Conservation (phyloP, 2,113 vertebrate genomes). For the Dipodomys merriami region DNA sequence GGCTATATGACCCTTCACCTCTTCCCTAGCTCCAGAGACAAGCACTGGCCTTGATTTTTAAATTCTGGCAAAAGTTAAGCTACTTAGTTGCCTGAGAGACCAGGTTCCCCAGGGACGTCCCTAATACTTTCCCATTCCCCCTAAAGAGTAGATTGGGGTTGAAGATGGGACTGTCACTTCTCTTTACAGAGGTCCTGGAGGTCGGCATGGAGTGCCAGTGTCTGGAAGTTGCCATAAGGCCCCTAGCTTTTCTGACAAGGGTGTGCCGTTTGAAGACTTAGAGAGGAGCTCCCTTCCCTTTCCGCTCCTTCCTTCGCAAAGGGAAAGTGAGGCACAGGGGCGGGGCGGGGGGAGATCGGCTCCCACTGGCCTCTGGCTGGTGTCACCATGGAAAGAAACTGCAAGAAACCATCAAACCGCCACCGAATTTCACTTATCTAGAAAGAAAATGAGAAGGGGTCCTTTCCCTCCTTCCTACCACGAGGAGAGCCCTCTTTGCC, state of each 20-base stretch:
- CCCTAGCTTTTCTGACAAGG: background rate
- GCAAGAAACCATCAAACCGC: background rate
- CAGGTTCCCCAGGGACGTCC: background rate
- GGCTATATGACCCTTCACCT: background rate
- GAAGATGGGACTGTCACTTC: background rate
- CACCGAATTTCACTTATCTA: background rate
- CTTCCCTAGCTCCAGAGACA: background rate
- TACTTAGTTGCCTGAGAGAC: background rate
- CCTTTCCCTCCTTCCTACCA: background rate
- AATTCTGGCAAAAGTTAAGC: background rate
- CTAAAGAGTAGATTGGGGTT: background rate
- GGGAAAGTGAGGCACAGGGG: background rate
- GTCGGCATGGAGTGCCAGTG: background rate
- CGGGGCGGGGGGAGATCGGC: background rate
- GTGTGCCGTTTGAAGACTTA: background rate
- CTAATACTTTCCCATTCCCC: background rate
- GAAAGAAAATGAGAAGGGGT: slow-evolving; percentile 17
- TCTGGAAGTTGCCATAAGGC: slow-evolving; percentile 65
- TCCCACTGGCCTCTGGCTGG: background rate
- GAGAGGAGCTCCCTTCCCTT: background rate
- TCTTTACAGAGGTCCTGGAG: background rate
- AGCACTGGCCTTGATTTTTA: background rate
- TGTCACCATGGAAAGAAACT: background rate
- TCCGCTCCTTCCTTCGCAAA: background rate
- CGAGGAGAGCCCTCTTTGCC: background rate